A percentile compares a stretch with the other conserved stretches of the same genome.
Evolutionary conservation across 37 sponge, comb jelly and placozoan species (phyloP).

Genomic region (Halisarca cf. caerulea): DNA sequence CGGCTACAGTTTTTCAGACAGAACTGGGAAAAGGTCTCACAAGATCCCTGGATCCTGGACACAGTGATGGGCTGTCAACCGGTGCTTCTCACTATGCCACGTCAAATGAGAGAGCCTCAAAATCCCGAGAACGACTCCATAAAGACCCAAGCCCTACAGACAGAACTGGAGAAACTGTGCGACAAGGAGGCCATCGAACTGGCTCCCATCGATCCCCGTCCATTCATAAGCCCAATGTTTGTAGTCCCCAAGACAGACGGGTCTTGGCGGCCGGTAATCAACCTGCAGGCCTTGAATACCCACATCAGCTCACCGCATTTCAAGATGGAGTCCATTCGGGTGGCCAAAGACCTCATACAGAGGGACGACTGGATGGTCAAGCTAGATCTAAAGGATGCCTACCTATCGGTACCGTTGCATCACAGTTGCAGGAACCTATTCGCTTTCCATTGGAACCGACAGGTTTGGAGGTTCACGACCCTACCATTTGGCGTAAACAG

Average conservation of each 20-base stretch:
- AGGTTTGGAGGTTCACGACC: constrained; percentile 36
- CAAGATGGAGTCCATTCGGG: constrained; percentile 38
- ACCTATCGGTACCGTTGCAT: constrained; percentile 13
- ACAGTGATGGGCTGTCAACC: constrained; percentile 11
- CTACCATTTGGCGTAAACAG: constrained; percentile 55
- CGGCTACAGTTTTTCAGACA: background rate
- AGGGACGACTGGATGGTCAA: no score
- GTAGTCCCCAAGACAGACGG: constrained; percentile 38
- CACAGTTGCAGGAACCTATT: background rate
- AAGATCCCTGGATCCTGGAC: constrained; percentile 30
- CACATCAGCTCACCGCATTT: constrained; percentile 12
- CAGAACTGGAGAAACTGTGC: background rate
- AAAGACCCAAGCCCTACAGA: background rate
- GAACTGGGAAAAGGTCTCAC: constrained; percentile 15
- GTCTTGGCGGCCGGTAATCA: constrained; percentile 32
- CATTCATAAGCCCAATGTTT: constrained; percentile 26
- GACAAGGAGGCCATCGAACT: no score
- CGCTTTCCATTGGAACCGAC: constrained; percentile 14
- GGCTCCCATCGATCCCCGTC: background rate
- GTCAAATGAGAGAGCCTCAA: background rate
- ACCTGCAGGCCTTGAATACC: constrained; percentile 20
- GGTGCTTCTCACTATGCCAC: background rate
- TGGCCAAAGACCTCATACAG: constrained; percentile 15
- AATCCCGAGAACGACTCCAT: background rate
- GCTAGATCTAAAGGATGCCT: no score